Base-by-base conservation (phyloP, 2,888 invertebrate species). In the Amblyteles armatorius region DNA sequence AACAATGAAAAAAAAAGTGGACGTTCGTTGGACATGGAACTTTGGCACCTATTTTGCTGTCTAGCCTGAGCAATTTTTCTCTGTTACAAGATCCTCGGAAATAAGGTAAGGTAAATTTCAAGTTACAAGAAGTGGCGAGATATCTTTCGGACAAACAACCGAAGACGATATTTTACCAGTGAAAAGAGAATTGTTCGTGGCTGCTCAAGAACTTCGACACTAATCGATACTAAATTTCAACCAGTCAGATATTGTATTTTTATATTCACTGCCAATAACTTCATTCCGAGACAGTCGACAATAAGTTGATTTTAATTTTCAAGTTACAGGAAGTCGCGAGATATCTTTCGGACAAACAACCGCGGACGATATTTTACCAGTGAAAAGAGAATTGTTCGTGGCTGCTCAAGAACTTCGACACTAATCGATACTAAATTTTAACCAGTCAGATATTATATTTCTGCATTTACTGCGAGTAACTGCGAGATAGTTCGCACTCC, bases 291-390 rank as follows among this genome's bases (percentile, higher is more conserved):
- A 83, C 44, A 50, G 3, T 72, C 22, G 33, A 77, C 79, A 80
- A 83, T 83, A 86, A 83, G 74, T 82, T 82, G 29, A 22, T 79
- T 60, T 65, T 57, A 74, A 65, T 81, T 82, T 79, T 71, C 36
- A 72, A 68, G 79, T 80, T 68, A 19, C 44, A 57, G 19, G 60
- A 63, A 78, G 69, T 44, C 60, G 36, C 22, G 11, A 57, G 82
- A 84, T 82, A 36, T 81, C 36, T 3, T 29, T 57, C 50, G 65
- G 74, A 82, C 71, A 81, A 78, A 65, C 67, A 74, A 13, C 55
- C 36, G 63, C 55, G 55, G 5, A 71, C 33, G 26, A 55, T 57
- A 33, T 52, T 74, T 16, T 11, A 2, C n/a, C n/a, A 50, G 29
- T 55, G 50, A 22, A 52, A 40, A 5, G 26, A 48, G 11, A 13